Evolutionary conservation across 2,888 invertebrate species (phyloP), one percentile per base, ranked within the genome.

Genomic region (Macrophya alboannulata): DNA sequence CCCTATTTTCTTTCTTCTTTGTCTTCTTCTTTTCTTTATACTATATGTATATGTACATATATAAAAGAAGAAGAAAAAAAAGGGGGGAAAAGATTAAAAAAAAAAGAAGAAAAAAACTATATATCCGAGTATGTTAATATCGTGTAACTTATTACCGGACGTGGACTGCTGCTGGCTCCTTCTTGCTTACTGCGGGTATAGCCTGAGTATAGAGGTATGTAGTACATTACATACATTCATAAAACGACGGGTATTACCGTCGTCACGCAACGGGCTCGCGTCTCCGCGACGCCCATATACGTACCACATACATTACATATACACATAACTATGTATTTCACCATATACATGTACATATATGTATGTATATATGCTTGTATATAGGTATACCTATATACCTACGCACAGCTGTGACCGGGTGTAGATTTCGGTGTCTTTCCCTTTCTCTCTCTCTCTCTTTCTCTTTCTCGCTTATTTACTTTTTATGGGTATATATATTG

Each of bases 131-230:
- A 68, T 83, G 83, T 83, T 62, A 65, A 83, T 71, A 37, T 71
- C 31, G 45, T 83, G 68, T 83, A 83, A 83, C 48, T 83, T 83
- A 68, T 83, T 48, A 45, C 83, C 83, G 83, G 83, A 83, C 37
- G 83, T 83, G 68, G 83, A 71, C 45, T 83, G 79, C 31, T 55
- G 77, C 55, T 55, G 77, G 83, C 68, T 65, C 83, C 83, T 81
- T 81, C 62, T 81, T 40, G 17, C 31, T 17, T 68, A 37, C 43
- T 74, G 74, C 74, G 43, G 74, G 74, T 43, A 72, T 21, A n/a
- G 21, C 43, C 10, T 37, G 43, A 43, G 72, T 74, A 45, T n/a
- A 45, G 21, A 62, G 31, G 31, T 31, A 31, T 31, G 31, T 31
- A 31, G 62, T 25, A 62, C 62, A 62, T 25, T 68, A 68, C 25